phyloP scores from a whole-genome alignment of 2,113 vertebrate genomes.

The Sebastes fasciatus region DNA sequence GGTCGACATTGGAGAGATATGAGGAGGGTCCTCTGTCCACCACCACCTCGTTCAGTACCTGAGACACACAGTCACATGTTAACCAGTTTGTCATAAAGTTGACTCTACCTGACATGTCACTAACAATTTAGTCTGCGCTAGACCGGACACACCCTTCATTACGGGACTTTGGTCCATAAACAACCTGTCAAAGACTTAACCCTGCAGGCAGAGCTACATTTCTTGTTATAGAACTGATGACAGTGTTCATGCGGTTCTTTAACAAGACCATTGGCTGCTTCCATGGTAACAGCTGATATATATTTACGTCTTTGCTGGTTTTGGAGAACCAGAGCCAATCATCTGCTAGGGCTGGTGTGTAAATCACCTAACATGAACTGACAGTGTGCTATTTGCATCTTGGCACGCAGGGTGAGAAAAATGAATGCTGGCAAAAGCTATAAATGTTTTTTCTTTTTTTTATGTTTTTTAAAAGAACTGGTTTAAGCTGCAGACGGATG shows the following conservation, averaged over 20 bases:
- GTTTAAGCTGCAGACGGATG: not conserved
- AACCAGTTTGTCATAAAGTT: not conserved
- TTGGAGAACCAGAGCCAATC: not conserved
- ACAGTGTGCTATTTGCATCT: not conserved
- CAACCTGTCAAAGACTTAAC: not conserved
- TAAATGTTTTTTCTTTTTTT: not conserved
- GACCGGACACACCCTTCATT: not conserved
- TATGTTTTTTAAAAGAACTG: not conserved
- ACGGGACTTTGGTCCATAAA: not conserved
- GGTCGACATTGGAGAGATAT: constrained; percentile 88
- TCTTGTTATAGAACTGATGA: not conserved
- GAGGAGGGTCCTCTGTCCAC: constrained; percentile 88
- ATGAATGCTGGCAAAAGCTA: not conserved
- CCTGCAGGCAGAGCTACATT: not conserved
- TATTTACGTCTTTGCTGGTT: not conserved
- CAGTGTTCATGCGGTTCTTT: not conserved
- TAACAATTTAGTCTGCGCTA: not conserved
- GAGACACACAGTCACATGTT: constrained; percentile 9
- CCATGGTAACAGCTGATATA: not conserved
- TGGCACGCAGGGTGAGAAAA: not conserved
- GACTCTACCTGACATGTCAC: not conserved
- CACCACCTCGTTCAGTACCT: constrained; percentile 89
- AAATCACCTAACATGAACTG: not conserved
- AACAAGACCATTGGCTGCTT: not conserved
- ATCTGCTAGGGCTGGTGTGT: not conserved